Conservation (phyloP, 2,797 vertebrate species). For the Cirrhinus mrigala region DNA sequence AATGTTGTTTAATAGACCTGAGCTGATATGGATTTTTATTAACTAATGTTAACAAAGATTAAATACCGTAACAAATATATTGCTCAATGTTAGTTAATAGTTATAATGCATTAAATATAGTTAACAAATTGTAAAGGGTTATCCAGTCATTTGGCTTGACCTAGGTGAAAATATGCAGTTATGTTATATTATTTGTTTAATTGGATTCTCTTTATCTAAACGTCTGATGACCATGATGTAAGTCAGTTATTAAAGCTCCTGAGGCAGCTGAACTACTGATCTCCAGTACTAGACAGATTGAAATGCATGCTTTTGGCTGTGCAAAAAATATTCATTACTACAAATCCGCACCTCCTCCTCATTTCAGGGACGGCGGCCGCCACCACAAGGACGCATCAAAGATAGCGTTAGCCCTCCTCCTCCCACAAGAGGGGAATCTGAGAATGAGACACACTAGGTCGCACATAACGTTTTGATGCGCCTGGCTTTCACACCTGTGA, state of each 20-base stretch:
- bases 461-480: slow-evolving; percentile 8
- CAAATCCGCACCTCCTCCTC: slow-evolving; percentile 36
- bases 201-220: neutral
- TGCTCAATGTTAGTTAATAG: no score
- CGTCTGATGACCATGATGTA: neutral
- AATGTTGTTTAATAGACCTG: no score
- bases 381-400: slow-evolving; percentile 14
- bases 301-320: neutral
- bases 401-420: slow-evolving; percentile 42
- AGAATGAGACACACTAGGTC: slow-evolving; percentile 15
- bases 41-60: no score
- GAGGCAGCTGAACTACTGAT: neutral
- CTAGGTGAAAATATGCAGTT: neutral
- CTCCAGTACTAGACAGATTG: neutral
- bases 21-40: no score
- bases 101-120: no score
- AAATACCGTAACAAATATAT: no score
- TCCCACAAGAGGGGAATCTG: slow-evolving; percentile 40
- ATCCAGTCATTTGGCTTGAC: neutral
- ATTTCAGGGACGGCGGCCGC: neutral
- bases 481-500: slow-evolving; percentile 31
- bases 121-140: no score
- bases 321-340: slow-evolving; percentile 50
- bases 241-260: neutral
- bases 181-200: neutral